Evolutionary conservation across 2,797 vertebrate species (phyloP).

Genomic region (Pantherophis vulpinus): DNA sequence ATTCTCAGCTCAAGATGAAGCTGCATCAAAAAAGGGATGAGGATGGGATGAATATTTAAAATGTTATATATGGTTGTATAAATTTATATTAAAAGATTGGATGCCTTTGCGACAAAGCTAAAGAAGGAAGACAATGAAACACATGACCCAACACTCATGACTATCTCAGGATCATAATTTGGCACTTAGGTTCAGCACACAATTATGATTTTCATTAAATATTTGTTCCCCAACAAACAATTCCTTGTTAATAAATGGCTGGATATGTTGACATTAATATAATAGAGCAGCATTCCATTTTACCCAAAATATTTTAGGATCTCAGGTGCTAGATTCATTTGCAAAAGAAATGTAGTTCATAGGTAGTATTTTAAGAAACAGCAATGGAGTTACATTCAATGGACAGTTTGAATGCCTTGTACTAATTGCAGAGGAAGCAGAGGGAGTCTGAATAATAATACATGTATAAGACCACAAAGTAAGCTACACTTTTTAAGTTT

Average conservation of each 20-base stretch:
- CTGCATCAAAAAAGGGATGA: conserved; percentile 44
- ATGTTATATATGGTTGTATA: conserved; percentile 25
- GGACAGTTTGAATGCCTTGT: background rate
- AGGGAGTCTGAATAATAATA: background rate
- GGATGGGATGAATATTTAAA: conserved; percentile 34
- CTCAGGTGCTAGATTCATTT: background rate
- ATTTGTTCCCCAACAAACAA: conserved; percentile 13
- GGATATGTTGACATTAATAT: conserved; percentile 28
- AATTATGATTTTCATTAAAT: conserved; percentile 37
- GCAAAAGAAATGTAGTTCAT: conserved; percentile 25
- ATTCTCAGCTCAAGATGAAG: conserved; percentile 36
- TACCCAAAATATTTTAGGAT: background rate
- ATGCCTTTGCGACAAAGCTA: conserved; percentile 36
- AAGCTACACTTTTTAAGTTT: background rate
- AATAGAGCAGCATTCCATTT: background rate
- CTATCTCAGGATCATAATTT: conserved; percentile 34
- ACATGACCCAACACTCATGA: background rate
- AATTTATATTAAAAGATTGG: conserved; percentile 37
- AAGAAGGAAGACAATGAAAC: conserved; percentile 24
- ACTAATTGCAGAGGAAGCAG: background rate
- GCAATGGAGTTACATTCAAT: background rate
- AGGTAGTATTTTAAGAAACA: background rate
- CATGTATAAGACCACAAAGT: background rate
- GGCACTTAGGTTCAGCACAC: conserved; percentile 8
- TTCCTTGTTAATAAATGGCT: conserved; percentile 26